Base-by-base conservation (phyloP, 2,797 vertebrate species). In the Gorsachius magnificus region DNA sequence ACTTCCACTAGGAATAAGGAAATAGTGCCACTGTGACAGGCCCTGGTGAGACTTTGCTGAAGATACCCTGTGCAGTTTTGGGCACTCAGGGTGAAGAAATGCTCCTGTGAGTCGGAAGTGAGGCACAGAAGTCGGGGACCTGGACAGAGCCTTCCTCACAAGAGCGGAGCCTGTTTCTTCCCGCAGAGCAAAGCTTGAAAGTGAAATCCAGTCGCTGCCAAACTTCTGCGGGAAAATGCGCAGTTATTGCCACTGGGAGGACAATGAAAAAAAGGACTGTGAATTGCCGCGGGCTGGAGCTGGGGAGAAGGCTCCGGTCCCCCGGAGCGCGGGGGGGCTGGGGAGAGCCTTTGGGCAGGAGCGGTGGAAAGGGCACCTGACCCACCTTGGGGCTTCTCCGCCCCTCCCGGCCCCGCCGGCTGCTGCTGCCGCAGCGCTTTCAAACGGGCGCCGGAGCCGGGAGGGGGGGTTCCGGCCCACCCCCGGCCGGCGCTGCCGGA, bases 21-120 rank as follows among this genome's bases (percentile, higher is more conserved):
- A 29, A 22, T 2, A 4, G 9, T 18, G 31, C n/a, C 4, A 10
- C 71, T 45, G 19, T 25, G 63, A 26, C 63, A 19, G 43, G 31
- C n/a, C 6, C n/a, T 8, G 46, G 20, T 24, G 69, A 41, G 53
- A 12, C 21, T 24, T 25, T 0, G 0, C 9, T 65, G 31, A 41
- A 57, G 66, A 25, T 13, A 8, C 28, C 0, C 6, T 33, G 33
- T 7, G 43, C 6, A 4, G 7, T 43, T 88, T 13, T n/a, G 57
- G 43, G 28, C 33, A 2, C 16, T 14, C 5, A 0, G 33, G 7
- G 13, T 5, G 14, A 45, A 50, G 33, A 19, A 12, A 33, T 10
- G 5, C 4, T 60, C 6, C 1, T 16, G 28, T 5, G 1, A 5
- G 9, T 1, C 31, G 36, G 31, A 26, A 13, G 13, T 1, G 41